Conservation (phyloP, 2,888 invertebrate species). For the Liodrosophila aerea region DNA sequence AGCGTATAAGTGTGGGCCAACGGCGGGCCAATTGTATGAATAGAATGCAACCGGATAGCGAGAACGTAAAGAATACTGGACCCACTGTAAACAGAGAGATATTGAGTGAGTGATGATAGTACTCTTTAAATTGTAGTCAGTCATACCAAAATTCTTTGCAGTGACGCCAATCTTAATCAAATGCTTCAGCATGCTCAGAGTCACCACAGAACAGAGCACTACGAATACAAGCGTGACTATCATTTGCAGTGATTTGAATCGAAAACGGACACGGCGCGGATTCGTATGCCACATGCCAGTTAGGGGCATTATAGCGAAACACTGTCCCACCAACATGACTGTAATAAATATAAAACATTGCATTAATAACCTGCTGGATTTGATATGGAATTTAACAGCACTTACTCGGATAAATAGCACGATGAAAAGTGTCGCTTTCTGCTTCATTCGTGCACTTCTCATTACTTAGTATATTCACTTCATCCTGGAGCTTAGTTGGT, state of each 20-base stretch:
- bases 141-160: slow-evolving; percentile 79
- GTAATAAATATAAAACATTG: background rate
- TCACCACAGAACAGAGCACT: slow-evolving; percentile 46
- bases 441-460: slow-evolving; percentile 39
- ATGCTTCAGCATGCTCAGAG: slow-evolving; percentile 52
- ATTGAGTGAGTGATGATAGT: background rate
- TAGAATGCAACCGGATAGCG: slow-evolving; percentile 65
- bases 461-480: slow-evolving; percentile 17
- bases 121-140: background rate
- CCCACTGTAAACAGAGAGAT: slow-evolving; percentile 61
- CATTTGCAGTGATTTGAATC: slow-evolving; percentile 67
- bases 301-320: slow-evolving; percentile 84
- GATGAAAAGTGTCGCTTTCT: slow-evolving; percentile 82
- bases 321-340: slow-evolving; percentile 84
- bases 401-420: slow-evolving; percentile 83
- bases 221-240: slow-evolving; percentile 63
- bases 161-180: slow-evolving; percentile 72
- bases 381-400: background rate
- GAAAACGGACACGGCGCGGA: slow-evolving; percentile 73
- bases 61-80: slow-evolving; percentile 76
- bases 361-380: background rate
- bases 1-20: slow-evolving; percentile 79
- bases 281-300: slow-evolving; percentile 82
- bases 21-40: slow-evolving; percentile 74
- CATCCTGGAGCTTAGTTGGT: slow-evolving; percentile 19